Conservation (phyloP, 2,888 invertebrate species). For the Crepidodera aurea region DNA sequence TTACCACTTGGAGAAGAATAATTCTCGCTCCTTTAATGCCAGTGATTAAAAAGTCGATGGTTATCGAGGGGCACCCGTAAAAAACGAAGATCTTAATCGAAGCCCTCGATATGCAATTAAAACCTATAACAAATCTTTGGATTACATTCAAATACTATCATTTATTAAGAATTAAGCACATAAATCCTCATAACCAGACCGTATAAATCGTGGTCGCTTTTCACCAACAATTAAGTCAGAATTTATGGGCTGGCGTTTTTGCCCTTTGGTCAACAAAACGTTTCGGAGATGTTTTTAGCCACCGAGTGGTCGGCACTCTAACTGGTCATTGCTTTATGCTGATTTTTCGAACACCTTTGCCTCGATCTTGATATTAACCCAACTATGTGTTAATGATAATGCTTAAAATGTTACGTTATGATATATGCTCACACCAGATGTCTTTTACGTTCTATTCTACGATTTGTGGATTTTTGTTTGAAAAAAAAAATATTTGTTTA, state of each 20-base stretch:
- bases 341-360: conserved; percentile 17
- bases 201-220: conserved; percentile 57
- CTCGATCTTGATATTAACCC: not conserved
- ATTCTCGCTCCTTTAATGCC: conserved; percentile 49
- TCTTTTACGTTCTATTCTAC: no score
- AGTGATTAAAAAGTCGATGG: conserved; percentile 52
- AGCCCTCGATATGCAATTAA: conserved; percentile 55
- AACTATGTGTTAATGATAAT: conserved; percentile 4
- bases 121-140: conserved; percentile 59
- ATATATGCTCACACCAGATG: no score
- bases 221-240: conserved; percentile 60
- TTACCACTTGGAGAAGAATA: conserved; percentile 48
- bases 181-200: conserved; percentile 55
- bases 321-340: conserved; percentile 10
- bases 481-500: no score
- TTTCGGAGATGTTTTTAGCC: conserved; percentile 28
- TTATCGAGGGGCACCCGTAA: conserved; percentile 52
- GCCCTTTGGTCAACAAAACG: conserved; percentile 56
- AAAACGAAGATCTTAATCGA: conserved; percentile 56
- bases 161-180: conserved; percentile 58
- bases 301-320: conserved; percentile 16
- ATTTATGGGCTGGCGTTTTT: conserved; percentile 56
- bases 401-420: not conserved
- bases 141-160: conserved; percentile 58
- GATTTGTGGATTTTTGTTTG: no score